phyloP scores from a whole-genome alignment of 2,888 invertebrate genomes.

The Corbicula japonica region DNA sequence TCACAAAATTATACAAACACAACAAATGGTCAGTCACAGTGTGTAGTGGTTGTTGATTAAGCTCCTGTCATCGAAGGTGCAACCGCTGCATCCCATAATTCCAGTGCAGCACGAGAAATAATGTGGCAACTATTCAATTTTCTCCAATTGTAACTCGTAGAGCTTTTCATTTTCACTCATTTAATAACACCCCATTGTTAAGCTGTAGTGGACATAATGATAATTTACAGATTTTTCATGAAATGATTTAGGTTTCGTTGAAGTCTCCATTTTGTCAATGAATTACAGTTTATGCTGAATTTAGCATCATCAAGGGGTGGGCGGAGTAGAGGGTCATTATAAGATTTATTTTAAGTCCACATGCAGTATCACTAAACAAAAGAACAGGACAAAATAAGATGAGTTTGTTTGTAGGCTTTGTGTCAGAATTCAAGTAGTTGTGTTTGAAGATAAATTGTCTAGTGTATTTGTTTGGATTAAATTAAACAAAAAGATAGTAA shows the following conservation, averaged over 20 bases:
- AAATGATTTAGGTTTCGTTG: constrained; percentile 16
- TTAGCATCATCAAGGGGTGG: constrained; percentile 11
- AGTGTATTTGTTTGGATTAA: no score
- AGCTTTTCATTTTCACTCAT: constrained; percentile 29
- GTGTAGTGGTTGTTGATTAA: no score
- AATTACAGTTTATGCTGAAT: background rate
- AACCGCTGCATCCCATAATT: constrained; percentile 20
- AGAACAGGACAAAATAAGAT: constrained; percentile 11
- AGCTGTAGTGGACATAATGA: constrained; percentile 17
- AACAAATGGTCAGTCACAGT: no score
- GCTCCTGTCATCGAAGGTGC: constrained; percentile 18
- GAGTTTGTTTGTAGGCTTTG: no score
- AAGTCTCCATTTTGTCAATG: background rate
- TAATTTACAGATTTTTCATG: constrained; percentile 13
- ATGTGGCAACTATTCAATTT: constrained; percentile 26
- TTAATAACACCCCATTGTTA: constrained; percentile 22
- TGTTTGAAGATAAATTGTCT: no score
- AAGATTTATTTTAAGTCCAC: constrained; percentile 50
- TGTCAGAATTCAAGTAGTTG: no score
- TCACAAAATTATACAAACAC: no score
- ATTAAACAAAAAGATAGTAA: no score
- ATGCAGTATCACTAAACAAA: constrained; percentile 35
- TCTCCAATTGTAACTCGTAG: constrained; percentile 14
- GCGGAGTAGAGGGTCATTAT: constrained; percentile 33
- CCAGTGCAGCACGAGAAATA: constrained; percentile 7